Conservation (phyloP, 2,113 vertebrate species). For the Synchiropus splendidus region DNA sequence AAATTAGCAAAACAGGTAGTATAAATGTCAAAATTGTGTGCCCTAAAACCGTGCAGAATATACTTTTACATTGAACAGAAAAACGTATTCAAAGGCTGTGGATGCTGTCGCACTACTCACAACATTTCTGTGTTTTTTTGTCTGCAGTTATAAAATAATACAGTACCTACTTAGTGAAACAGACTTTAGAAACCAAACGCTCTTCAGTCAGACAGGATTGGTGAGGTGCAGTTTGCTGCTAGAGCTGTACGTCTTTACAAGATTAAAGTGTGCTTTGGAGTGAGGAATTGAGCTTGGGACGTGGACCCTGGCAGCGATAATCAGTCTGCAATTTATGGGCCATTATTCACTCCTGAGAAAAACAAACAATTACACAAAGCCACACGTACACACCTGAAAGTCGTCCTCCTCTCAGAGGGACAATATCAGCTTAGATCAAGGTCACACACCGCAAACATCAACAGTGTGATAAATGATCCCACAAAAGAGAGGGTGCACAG, state of each 20-base stretch:
- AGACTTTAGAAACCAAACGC: conserved; percentile 1
- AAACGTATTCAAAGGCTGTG: background rate
- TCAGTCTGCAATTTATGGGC: conserved; percentile 29
- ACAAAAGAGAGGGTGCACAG: no score
- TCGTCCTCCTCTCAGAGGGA: conserved; percentile 2
- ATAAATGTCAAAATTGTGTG: background rate
- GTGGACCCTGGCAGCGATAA: conserved; percentile 30
- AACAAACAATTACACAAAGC: conserved; percentile 13
- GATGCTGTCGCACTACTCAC: no score
- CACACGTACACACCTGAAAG: background rate
- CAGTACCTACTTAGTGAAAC: background rate
- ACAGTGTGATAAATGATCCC: conserved; percentile 2
- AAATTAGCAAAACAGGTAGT: background rate
- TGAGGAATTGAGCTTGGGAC: conserved; percentile 30
- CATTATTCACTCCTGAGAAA: conserved; percentile 24
- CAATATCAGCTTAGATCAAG: conserved; percentile 18
- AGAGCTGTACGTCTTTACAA: conserved; percentile 25
- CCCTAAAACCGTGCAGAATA: no score
- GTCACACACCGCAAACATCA: conserved; percentile 12
- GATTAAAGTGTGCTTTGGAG: conserved; percentile 41
- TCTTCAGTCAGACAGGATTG: conserved; percentile 5
- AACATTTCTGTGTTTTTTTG: conserved; percentile 1
- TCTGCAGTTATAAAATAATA: background rate
- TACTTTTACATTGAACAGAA: background rate
- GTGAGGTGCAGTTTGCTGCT: conserved; percentile 24